Conservation (phyloP, 2,113 vertebrate species). For the Fukomys damarensis region DNA sequence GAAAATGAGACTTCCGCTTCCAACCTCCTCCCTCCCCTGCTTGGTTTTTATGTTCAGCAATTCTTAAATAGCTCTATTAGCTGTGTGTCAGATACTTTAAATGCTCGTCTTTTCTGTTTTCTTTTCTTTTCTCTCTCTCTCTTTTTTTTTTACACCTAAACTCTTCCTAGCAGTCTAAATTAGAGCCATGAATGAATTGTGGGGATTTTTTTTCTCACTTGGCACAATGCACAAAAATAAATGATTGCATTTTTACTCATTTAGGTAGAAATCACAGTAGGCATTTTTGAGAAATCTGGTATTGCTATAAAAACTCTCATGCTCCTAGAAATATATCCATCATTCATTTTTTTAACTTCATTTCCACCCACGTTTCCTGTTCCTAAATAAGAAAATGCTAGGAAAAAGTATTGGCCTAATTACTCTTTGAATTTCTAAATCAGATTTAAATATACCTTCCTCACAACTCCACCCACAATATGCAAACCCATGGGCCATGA, state of each 20-base stretch:
- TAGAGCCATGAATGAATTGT: constrained; percentile 71
- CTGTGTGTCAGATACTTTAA: constrained; percentile 67
- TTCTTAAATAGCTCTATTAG: constrained; percentile 68
- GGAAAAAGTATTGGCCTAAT: constrained; percentile 58
- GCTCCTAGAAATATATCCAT: constrained; percentile 70
- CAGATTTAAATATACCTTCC: constrained; percentile 58
- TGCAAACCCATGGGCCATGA: constrained; percentile 9
- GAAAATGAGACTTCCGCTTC: constrained; percentile 17
- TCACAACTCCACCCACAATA: constrained; percentile 21
- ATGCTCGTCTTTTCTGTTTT: background rate
- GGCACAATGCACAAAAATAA: constrained; percentile 70
- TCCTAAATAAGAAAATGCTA: constrained; percentile 60
- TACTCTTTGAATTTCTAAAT: constrained; percentile 63
- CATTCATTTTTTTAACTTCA: constrained; percentile 59
- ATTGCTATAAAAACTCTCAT: constrained; percentile 76
- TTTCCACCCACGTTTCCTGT: constrained; percentile 54
- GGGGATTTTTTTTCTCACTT: background rate
- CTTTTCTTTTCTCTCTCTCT: too few relatives aligned
- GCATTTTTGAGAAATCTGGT: constrained; percentile 72
- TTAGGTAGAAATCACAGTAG: constrained; percentile 77
- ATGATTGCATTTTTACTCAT: constrained; percentile 71
- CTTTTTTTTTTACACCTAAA: background rate
- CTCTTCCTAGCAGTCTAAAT: constrained; percentile 70
- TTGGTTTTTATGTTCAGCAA: constrained; percentile 65
- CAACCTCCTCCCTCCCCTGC: background rate